Base-by-base conservation (phyloP, 2,888 invertebrate species). In the Acrocera orbiculus region DNA sequence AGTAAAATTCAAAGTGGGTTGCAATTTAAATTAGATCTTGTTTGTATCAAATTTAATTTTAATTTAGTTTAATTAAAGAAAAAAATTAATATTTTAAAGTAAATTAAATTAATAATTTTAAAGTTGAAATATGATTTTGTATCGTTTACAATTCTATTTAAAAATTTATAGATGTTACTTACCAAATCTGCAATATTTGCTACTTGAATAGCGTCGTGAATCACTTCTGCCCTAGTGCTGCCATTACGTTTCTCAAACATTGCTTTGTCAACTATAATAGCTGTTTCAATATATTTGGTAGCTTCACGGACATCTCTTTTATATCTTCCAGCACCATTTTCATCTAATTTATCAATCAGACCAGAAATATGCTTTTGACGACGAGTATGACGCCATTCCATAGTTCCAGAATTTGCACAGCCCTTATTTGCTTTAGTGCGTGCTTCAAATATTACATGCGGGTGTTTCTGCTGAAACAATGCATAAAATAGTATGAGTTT, bases 111-210 rank as follows among this genome's bases (percentile, higher is more conserved):
- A 6, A 19, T 19, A 19, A 19, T 19, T 19, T 8, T 19, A 19
- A 6, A 6, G 10, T 10, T 10, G 22, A 22, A 22, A 22, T 22
- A 6, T 22, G 8, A 3, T 22, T 22, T 22, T 4, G 8, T 22
- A 19, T 22, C 10, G 8, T 22, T 22, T 8, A 10, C 3, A 22
- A 22, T 22, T n/a, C n/a, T n/a, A n/a, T n/a, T n/a, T n/a, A n/a
- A n/a, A n/a, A n/a, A n/a, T n/a, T n/a, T n/a, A n/a, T n/a, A n/a
- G 7, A 16, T 16, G n/a, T 27, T 20, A 67, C 81, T 75, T 53
- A 90, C 90, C 75, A 92, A 66, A 68, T 96, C 96, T 40, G 93
- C 90, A 56, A 95, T 90, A 63, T 96, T 96, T 46, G 92, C 89
- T 46, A 92, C 87, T 70, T 92, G 89, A 57, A 93, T 82, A 43